These are phyloP conservation scores for Platycercus adscitus DNA, from an alignment of 2,113 vertebrate species.

Conservation along the genomic window DNA sequence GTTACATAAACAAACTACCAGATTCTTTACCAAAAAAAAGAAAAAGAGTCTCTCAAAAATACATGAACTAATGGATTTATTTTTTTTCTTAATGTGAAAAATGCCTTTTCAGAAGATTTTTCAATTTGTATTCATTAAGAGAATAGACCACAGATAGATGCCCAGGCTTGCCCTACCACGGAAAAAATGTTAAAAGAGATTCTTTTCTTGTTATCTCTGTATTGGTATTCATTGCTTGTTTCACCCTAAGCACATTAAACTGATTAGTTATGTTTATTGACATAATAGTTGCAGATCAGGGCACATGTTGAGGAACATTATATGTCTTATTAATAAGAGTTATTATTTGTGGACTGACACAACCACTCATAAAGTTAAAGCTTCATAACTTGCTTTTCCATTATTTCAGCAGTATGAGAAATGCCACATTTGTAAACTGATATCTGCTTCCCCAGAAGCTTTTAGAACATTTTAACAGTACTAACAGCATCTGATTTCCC, in stretches of 20 bases:
- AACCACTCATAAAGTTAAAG: conserved; percentile 43
- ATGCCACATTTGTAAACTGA: conserved; percentile 48
- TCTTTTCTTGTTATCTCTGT: not conserved
- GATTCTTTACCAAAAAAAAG: not conserved
- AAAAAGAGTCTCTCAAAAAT: not conserved
- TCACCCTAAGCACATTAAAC: conserved; percentile 53
- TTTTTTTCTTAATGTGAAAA: not conserved
- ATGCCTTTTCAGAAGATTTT: not conserved
- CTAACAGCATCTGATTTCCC: not conserved
- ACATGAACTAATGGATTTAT: not conserved
- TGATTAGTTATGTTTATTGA: conserved; percentile 72
- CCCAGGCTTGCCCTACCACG: not conserved
- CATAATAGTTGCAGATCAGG: conserved; percentile 63
- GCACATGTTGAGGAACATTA: conserved; percentile 59
- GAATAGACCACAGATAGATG: not conserved
- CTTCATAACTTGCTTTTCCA: conserved; percentile 7
- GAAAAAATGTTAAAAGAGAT: not conserved
- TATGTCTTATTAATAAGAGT: conserved; percentile 71
- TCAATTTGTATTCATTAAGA: not conserved
- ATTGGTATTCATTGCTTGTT: conserved; percentile 39
- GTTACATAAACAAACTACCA: accelerated
- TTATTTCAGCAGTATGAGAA: conserved; percentile 57
- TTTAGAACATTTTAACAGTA: conserved; percentile 44
- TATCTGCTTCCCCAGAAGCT: conserved; percentile 41
- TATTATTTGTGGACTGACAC: conserved; percentile 53